phyloP scores from a whole-genome alignment of 2,113 vertebrate species.

The Himantopus leucocephalus region DNA sequence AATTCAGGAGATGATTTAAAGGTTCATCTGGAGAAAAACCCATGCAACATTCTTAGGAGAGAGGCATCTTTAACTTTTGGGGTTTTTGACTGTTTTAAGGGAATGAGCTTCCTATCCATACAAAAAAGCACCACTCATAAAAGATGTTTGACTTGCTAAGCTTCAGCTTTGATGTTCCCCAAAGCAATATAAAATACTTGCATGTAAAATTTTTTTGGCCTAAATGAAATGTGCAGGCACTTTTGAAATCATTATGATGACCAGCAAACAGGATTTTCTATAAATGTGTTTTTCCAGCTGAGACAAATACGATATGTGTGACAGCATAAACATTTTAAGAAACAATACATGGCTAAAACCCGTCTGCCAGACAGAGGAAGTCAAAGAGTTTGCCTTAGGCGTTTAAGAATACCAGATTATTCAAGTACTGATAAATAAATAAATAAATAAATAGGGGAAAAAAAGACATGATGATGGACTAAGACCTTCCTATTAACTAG shows the following conservation, averaged over 20 bases:
- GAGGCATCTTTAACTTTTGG: not conserved
- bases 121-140: not conserved
- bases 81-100: not conserved
- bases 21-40: not conserved
- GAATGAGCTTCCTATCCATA: not conserved
- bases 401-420: not conserved
- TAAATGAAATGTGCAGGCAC: not conserved
- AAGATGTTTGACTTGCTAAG: not conserved
- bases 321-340: constrained; percentile 23
- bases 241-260: not conserved
- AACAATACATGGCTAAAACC: constrained; percentile 11
- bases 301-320: not conserved
- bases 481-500: not conserved
- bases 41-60: not conserved
- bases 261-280: constrained; percentile 27
- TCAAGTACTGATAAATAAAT: not conserved
- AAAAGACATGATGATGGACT: not conserved
- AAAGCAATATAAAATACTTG: constrained; percentile 7
- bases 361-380: constrained; percentile 13
- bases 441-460: not conserved
- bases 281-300: not conserved
- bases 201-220: not conserved
- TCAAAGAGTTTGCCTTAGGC: not conserved
- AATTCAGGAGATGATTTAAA: not conserved
- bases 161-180: constrained; percentile 5